Percentiles rank a stretch among this genome's conserved stretches.
Conservation (phyloP, 2,888 invertebrate genomes). For the Napeogenes sylphis region DNA sequence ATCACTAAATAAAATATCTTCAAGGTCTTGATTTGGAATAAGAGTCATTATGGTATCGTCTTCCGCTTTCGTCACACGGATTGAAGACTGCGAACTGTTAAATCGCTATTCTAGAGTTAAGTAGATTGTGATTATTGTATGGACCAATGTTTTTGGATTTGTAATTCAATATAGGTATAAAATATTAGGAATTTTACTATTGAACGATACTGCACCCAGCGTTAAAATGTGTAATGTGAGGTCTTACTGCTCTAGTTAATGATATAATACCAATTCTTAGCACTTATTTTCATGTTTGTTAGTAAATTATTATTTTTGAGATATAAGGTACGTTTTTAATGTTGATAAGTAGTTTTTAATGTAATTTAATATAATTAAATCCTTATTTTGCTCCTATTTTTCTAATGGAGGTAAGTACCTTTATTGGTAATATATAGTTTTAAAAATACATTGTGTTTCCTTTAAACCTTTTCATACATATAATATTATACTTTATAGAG, state of each 20-base stretch:
- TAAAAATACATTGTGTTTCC: constrained; percentile 46
- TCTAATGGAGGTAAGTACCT: constrained; percentile 60
- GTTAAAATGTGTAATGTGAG: constrained; percentile 14
- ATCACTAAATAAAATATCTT: constrained; percentile 8
- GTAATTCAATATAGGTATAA: constrained; percentile 18
- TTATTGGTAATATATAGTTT: constrained; percentile 68
- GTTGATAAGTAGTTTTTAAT: constrained; percentile 73
- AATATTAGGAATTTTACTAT: constrained; percentile 3
- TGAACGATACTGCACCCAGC: constrained; percentile 12
- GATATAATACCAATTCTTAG: constrained; percentile 36
- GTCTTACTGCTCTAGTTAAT: constrained; percentile 27
- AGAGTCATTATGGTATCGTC: constrained; percentile 11
- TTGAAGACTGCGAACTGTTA: constrained; percentile 7
- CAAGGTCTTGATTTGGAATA: background rate
- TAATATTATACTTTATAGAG: too few species aligned
- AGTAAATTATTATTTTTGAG: constrained; percentile 77
- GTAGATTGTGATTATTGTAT: constrained; percentile 22
- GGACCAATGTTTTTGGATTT: constrained; percentile 26
- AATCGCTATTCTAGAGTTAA: constrained; percentile 10
- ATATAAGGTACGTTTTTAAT: constrained; percentile 74
- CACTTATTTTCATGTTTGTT: constrained; percentile 58
- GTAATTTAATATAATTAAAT: constrained; percentile 72
- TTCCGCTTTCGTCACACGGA: constrained; percentile 13
- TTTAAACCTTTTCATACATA: constrained; percentile 27
- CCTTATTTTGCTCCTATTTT: constrained; percentile 61